These are phyloP conservation scores for Momotus momota DNA, from an alignment of 2,797 vertebrate genomes.

Conservation along the genomic window DNA sequence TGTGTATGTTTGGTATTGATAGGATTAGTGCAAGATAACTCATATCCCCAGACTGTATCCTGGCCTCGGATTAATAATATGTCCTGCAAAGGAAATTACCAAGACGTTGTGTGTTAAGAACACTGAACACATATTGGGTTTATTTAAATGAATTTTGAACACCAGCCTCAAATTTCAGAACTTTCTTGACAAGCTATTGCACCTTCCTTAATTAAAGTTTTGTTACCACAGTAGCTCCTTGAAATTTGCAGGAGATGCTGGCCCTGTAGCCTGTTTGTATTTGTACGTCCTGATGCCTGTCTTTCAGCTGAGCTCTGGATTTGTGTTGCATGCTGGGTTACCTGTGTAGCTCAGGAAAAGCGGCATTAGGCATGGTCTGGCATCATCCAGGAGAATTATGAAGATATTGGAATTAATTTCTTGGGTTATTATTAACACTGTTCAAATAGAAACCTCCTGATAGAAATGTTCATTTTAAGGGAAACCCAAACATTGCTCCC, in stretches of 20 bases:
- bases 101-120: neutral
- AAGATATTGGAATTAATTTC: neutral
- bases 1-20: neutral
- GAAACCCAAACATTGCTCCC: neutral
- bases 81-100: neutral
- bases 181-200: neutral
- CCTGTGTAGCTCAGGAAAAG: neutral
- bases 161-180: neutral
- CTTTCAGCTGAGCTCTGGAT: neutral
- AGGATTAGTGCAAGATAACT: slow-evolving; percentile 6
- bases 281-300: neutral
- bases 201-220: neutral
- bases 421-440: neutral
- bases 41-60: neutral
- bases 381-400: neutral
- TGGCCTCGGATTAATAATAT: neutral
- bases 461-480: neutral
- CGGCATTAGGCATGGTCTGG: neutral
- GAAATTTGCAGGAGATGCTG: neutral
- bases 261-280: neutral
- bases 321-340: neutral
- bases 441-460: neutral
- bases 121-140: neutral
- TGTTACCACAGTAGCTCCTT: neutral
- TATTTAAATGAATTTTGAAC: neutral